These are phyloP conservation scores for Pelecanus crispus DNA, from an alignment of 2,113 vertebrate genomes.

Conservation along the genomic window DNA sequence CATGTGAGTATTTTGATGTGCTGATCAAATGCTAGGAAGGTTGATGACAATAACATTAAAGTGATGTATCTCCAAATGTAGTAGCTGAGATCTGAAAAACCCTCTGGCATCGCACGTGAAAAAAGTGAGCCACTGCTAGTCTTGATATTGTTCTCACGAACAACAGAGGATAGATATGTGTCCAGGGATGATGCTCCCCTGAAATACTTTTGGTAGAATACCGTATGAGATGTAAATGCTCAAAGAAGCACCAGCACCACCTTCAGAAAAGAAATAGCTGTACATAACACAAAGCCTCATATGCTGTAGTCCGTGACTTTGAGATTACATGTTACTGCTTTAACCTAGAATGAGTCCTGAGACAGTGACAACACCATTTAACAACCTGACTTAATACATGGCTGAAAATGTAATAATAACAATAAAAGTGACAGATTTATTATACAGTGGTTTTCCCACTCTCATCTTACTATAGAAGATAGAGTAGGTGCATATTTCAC, in stretches of 20 bases:
- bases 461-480: neutral
- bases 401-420: conserved; percentile 4
- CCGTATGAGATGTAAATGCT: neutral
- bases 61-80: neutral
- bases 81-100: neutral
- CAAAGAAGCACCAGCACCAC: neutral
- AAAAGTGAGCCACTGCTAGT: neutral
- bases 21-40: neutral
- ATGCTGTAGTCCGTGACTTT: neutral
- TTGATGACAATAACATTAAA: neutral
- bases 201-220: neutral
- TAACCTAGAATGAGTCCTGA: neutral
- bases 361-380: neutral
- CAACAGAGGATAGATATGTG: neutral
- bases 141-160: neutral
- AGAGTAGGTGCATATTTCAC: neutral
- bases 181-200: neutral
- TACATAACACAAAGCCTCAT: neutral
- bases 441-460: neutral
- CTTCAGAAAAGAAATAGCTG: neutral
- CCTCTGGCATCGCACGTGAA: neutral
- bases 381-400: neutral
- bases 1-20: neutral
- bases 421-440: neutral
- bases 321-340: neutral